These are phyloP conservation scores for Spisula solida DNA, from an alignment of 2,888 invertebrate genomes.

Conservation along the genomic window DNA sequence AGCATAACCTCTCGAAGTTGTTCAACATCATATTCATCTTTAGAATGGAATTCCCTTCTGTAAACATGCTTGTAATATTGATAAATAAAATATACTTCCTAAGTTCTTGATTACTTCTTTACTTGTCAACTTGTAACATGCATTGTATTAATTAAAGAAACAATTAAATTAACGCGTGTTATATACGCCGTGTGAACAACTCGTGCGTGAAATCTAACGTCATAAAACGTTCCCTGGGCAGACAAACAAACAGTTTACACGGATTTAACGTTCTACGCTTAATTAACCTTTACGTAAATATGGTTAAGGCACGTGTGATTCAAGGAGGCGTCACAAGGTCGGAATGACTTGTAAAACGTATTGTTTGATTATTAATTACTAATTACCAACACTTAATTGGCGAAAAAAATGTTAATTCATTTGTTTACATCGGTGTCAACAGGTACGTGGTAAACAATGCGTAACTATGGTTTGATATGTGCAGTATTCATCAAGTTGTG, in stretches of 20 bases:
- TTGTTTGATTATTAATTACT: slow-evolving; percentile 27
- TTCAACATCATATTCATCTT: slow-evolving; percentile 54
- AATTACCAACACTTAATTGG: slow-evolving; percentile 29
- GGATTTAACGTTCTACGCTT: slow-evolving; percentile 16
- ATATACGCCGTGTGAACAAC: not conserved
- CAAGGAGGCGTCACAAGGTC: slow-evolving; percentile 22
- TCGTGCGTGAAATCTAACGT: slow-evolving; percentile 41
- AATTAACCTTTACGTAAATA: slow-evolving; percentile 38
- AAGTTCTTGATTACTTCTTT: not conserved
- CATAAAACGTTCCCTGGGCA: slow-evolving; percentile 26
- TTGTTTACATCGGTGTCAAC: not conserved
- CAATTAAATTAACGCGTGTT: not conserved
- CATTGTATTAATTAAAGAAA: not conserved
- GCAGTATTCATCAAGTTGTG: not conserved
- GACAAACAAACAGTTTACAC: not conserved
- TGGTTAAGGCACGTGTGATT: not conserved
- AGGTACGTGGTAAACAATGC: slow-evolving; percentile 29
- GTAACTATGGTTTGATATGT: not conserved
- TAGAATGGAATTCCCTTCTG: not conserved
- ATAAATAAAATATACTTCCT: not conserved
- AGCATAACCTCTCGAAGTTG: slow-evolving; percentile 49
- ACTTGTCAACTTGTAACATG: not conserved
- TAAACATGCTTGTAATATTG: not conserved
- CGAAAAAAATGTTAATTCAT: not conserved
- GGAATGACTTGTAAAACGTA: slow-evolving; percentile 28